Evolutionary conservation across 2,797 vertebrate genomes (phyloP).

Genomic region (Falco novaeseelandiae): DNA sequence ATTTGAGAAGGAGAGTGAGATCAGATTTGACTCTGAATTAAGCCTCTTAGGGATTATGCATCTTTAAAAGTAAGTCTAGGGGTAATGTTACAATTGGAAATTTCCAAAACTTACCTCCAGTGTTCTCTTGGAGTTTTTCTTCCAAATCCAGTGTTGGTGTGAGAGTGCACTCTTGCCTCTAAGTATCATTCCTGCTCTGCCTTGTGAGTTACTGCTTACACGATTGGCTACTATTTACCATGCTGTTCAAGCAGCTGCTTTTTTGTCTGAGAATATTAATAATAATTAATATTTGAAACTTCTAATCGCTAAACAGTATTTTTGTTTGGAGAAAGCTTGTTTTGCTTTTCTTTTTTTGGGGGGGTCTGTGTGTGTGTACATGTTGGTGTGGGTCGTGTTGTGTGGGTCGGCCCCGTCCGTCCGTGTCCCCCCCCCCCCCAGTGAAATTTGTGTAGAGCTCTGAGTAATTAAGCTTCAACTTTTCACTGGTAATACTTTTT

Average conservation of each 20-base stretch:
- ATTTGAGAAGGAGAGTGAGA: not conserved
- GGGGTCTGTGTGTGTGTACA: too few relatives aligned
- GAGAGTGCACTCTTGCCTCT: not conserved
- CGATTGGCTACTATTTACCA: fast-evolving
- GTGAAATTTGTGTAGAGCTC: not conserved
- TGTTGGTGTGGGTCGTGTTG: too few relatives aligned
- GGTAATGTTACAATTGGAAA: not conserved
- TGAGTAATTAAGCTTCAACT: not conserved
- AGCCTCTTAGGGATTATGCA: constrained; percentile 22
- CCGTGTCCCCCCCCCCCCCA: too few relatives aligned
- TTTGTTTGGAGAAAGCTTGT: not conserved
- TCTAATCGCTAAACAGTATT: not conserved
- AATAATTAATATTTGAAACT: not conserved
- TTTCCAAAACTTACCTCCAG: not conserved
- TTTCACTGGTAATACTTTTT: not conserved
- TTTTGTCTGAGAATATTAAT: not conserved
- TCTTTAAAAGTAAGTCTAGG: constrained; percentile 10
- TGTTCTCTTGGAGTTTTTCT: not conserved
- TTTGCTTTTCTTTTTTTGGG: not conserved
- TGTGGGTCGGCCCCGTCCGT: too few relatives aligned
- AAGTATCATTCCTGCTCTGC: not conserved
- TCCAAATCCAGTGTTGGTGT: not conserved
- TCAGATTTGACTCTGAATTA: constrained; percentile 4
- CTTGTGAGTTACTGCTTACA: not conserved
- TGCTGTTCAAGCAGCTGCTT: not conserved